Evolutionary conservation across 2,797 vertebrate genomes (phyloP), one percentile per base, ranked within the genome.

Genomic region (Hoplostethus mediterraneus): DNA sequence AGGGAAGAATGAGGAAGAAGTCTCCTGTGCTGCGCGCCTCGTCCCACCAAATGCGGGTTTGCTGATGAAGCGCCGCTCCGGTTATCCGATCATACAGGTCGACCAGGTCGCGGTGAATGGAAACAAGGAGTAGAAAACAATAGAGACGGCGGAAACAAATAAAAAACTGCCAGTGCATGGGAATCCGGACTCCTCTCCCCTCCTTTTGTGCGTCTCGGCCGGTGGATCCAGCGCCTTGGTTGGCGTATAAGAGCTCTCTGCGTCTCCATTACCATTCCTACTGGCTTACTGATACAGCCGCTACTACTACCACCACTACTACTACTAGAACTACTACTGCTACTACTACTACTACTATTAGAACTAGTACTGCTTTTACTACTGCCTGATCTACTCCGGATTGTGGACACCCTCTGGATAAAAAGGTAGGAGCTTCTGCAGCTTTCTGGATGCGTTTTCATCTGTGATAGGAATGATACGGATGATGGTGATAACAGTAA

Each of bases 1-100:
- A 84, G 79, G 87, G 80, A 94, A 93, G 94, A 94, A 95, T 94
- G 94, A 94, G 93, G 94, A 94, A 95, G 93, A 91, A 85, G 87
- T 89, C 88, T 82, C 71, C 83, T 4, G 57, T 71, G 72, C 81
- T 73, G 80, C 91, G 83, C 92, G 82, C 85, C 84, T 92, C 88
- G 87, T 90, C 83, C 90, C 90, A 71, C 67, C 86, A 63, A 77
- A 87, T 90, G 86, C 90, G 91, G 92, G 92, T 90, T 87, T 90
- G 92, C 94, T 93, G 93, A 94, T 92, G 89, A 88, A 88, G 93
- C 91, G 73, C 65, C 74, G 63, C 87, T 75, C 86, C 84, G 87
- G 90, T 89, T 86, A 91, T 80, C 89, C 85, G 90, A 88, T 89
- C 85, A 86, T 82, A 90, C 91, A 90, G 93, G 90, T 90, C 83